phyloP scores from a whole-genome alignment of 2,888 invertebrate species.

The Euphydryas editha region DNA sequence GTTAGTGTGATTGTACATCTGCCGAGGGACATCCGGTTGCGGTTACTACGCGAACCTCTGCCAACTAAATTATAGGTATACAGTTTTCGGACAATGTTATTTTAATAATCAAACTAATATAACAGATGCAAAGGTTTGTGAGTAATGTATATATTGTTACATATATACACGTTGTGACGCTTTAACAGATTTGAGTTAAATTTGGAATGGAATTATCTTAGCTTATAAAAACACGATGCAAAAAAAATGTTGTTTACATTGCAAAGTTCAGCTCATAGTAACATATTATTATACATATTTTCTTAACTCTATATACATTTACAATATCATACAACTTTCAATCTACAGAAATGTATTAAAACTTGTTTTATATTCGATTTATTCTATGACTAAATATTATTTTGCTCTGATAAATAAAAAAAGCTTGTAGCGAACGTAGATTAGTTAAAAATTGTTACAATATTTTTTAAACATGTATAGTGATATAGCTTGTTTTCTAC shows the following conservation, averaged over 20 bases:
- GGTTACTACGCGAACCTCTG: slow-evolving; percentile 42
- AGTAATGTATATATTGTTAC: too few species aligned
- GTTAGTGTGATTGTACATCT: slow-evolving; percentile 82
- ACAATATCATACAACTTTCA: not conserved
- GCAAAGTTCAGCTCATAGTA: too few species aligned
- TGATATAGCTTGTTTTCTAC: slow-evolving; percentile 28
- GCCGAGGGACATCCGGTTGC: slow-evolving; percentile 77
- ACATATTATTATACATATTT: too few species aligned
- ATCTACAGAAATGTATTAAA: not conserved
- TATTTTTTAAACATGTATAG: slow-evolving; percentile 22
- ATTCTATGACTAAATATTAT: not conserved
- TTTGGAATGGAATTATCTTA: too few species aligned
- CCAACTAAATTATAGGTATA: slow-evolving; percentile 38
- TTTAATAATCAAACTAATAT: not conserved
- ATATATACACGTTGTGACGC: too few species aligned
- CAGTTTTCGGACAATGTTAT: slow-evolving; percentile 32
- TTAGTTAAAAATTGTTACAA: slow-evolving; percentile 8
- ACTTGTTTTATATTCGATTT: not conserved
- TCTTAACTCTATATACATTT: too few species aligned
- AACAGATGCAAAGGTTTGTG: too few species aligned
- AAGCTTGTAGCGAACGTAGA: not conserved
- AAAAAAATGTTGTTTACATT: too few species aligned
- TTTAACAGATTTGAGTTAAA: too few species aligned
- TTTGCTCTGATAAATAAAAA: not conserved
- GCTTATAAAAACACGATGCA: too few species aligned